Evolutionary conservation across 2,888 invertebrate species (phyloP).

Genomic region (Caenorhabditis japonica): DNA sequence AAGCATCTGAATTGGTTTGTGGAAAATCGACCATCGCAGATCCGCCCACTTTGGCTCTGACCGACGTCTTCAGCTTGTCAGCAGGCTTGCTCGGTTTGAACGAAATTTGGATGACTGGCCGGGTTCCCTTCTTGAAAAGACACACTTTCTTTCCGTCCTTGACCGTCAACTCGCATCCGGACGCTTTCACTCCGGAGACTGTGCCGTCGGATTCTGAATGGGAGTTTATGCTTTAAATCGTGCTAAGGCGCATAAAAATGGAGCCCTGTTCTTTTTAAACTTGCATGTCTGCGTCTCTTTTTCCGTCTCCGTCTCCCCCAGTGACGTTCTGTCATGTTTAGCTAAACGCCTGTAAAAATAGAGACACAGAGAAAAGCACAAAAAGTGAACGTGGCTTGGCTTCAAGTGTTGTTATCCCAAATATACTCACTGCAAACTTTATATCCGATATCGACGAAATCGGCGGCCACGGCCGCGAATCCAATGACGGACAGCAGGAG

Average conservation of each 20-base stretch:
- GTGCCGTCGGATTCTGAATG: slow-evolving; percentile 16
- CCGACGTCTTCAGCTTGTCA: slow-evolving; percentile 49
- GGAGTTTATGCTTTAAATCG: background rate
- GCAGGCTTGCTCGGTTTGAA: slow-evolving; percentile 34
- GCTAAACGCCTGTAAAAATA: no score
- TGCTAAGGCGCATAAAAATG: no score
- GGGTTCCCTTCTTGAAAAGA: slow-evolving; percentile 43
- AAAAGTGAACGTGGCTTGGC: no score
- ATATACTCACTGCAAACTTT: slow-evolving; percentile 33
- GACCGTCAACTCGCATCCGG: slow-evolving; percentile 20
- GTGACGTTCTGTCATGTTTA: no score
- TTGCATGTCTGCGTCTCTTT: no score
- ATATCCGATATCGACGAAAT: slow-evolving; percentile 33
- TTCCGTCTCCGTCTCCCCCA: no score
- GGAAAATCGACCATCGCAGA: slow-evolving; percentile 62
- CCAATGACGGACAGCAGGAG: slow-evolving; percentile 10
- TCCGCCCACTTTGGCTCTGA: slow-evolving; percentile 60
- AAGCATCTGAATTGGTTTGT: slow-evolving; percentile 58
- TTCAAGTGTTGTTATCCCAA: background rate
- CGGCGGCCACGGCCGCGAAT: slow-evolving; percentile 21
- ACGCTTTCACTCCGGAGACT: slow-evolving; percentile 27
- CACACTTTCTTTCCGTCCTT: slow-evolving; percentile 53
- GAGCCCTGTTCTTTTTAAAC: no score
- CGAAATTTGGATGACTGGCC: slow-evolving; percentile 40
- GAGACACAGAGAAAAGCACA: no score